A percentile compares a stretch with the other conserved stretches of the same genome.
Evolutionary conservation across 2,113 vertebrate species (phyloP).

Genomic region (Xiphias gladius): DNA sequence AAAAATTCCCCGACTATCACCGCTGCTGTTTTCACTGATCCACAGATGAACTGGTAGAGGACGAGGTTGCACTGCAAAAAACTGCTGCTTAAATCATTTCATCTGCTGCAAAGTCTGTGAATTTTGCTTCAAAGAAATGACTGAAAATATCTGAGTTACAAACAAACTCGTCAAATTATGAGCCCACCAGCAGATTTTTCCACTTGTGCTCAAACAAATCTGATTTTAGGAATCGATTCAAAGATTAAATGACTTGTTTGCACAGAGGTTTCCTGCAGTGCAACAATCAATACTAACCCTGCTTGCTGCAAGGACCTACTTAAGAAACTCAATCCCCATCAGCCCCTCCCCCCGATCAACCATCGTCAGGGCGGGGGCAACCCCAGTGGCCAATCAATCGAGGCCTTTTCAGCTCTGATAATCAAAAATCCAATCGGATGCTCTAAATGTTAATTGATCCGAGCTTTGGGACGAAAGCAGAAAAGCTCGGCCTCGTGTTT

Average conservation of each 20-base stretch:
- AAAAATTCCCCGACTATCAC: no score
- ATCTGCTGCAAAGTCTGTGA: no score
- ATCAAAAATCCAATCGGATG: constrained; percentile 77
- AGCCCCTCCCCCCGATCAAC: constrained; percentile 49
- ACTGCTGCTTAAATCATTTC: no score
- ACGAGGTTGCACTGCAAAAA: no score
- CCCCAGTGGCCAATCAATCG: constrained; percentile 73
- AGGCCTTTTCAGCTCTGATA: constrained; percentile 74
- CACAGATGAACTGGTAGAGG: no score
- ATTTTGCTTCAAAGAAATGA: no score
- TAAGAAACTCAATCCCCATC: constrained; percentile 53
- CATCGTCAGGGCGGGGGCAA: constrained; percentile 36
- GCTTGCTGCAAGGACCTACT: constrained; percentile 27
- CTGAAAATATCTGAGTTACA: no score
- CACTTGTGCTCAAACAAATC: background rate
- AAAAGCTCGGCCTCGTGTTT: constrained; percentile 28
- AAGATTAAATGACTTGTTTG: constrained; percentile 36
- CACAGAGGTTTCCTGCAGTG: constrained; percentile 38
- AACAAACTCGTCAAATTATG: no score
- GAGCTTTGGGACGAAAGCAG: constrained; percentile 42
- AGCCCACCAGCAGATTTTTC: background rate
- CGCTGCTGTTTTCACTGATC: no score
- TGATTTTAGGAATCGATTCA: background rate
- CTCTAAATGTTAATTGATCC: constrained; percentile 73
- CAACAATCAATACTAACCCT: constrained; percentile 10